A percentile compares a stretch with the other conserved stretches of the same genome.
phyloP scores from a whole-genome alignment of 2,113 vertebrate genomes.

The Syngnathoides biaculeatus region DNA sequence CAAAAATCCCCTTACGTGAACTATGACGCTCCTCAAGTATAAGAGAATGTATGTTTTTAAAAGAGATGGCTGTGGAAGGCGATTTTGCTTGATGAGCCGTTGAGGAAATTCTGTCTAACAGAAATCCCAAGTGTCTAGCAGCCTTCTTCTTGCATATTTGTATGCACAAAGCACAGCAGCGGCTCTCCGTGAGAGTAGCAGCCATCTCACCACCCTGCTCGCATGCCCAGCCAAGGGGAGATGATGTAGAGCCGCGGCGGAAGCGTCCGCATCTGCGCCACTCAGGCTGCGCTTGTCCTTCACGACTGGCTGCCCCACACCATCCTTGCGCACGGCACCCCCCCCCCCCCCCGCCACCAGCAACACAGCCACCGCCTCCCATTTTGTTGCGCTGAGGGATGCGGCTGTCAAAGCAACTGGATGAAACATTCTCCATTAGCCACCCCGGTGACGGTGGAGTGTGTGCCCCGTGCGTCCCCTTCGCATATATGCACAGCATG shows the following conservation, averaged over 20 bases:
- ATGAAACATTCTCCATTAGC: constrained; percentile 62
- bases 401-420: constrained; percentile 47
- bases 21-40: background rate
- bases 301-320: constrained; percentile 82
- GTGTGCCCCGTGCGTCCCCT: constrained; percentile 31
- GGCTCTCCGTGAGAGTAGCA: constrained; percentile 69
- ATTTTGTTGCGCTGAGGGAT: constrained; percentile 49
- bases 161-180: constrained; percentile 8
- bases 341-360: constrained; percentile 15
- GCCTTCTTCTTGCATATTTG: background rate
- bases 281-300: constrained; percentile 81
- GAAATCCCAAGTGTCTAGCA: background rate
- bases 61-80: background rate
- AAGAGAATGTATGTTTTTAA: background rate
- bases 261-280: constrained; percentile 83
- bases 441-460: constrained; percentile 52
- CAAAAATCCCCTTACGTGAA: background rate
- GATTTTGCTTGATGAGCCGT: background rate
- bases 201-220: constrained; percentile 37
- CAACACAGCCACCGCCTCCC: constrained; percentile 4
- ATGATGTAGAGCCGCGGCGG: constrained; percentile 86
- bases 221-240: constrained; percentile 80
- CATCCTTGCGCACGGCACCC: constrained; percentile 64
- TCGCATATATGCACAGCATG: constrained; percentile 39
- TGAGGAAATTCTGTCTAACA: background rate